Evolutionary conservation across 2,888 invertebrate species (phyloP).

Genomic region (Rutpela maculata): DNA sequence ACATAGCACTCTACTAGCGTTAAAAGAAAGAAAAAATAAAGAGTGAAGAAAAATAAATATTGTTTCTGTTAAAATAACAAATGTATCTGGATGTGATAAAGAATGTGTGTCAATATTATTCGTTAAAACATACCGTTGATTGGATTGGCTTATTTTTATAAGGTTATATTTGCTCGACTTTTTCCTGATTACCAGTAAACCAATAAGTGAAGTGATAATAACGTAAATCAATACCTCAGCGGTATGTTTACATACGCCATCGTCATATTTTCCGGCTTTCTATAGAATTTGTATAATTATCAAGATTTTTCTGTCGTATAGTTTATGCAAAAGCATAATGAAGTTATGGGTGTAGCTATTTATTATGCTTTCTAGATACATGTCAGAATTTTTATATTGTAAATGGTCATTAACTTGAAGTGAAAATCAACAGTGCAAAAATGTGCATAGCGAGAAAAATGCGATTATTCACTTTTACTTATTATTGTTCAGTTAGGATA

Average conservation of each 20-base stretch:
- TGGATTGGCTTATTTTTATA: conserved; percentile 16
- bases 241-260: not conserved
- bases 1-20: no score
- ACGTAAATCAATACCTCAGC: not conserved
- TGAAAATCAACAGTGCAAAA: conserved; percentile 6
- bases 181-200: not conserved
- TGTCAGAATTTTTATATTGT: not conserved
- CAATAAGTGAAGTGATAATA: not conserved
- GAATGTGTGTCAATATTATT: conserved; percentile 4
- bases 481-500: not conserved
- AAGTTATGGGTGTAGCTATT: conserved; percentile 7
- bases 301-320: not conserved
- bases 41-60: not conserved
- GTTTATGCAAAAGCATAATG: conserved; percentile 7
- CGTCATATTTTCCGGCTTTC: conserved; percentile 7
- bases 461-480: conserved; percentile 1
- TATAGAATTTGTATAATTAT: not conserved
- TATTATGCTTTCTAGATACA: conserved; percentile 19
- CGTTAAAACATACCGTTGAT: conserved; percentile 5
- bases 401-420: conserved; percentile 1
- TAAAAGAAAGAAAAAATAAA: not conserved
- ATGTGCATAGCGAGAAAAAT: not conserved
- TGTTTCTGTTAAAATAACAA: not conserved
- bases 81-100: not conserved
- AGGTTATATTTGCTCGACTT: not conserved